phyloP scores from a whole-genome alignment of 2,888 invertebrate species.

The Ormia ochracea region DNA sequence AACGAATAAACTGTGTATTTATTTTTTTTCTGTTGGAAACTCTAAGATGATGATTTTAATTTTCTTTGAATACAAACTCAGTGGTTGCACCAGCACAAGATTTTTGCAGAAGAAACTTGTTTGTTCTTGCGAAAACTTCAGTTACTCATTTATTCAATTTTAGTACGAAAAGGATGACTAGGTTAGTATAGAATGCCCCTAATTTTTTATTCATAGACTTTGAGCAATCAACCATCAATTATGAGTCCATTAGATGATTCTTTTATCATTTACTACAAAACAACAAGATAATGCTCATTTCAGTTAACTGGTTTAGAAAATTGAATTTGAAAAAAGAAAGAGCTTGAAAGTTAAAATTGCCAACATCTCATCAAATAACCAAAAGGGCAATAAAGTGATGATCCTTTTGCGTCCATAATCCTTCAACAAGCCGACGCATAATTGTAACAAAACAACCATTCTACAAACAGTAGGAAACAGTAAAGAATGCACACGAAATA shows the following conservation, averaged over 20 bases:
- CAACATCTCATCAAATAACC: conserved; percentile 22
- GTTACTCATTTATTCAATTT: not conserved
- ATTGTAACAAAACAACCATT: not conserved
- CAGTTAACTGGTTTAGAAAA: conserved; percentile 51
- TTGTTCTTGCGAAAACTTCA: not conserved
- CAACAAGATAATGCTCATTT: conserved; percentile 4
- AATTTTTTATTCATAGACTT: not conserved
- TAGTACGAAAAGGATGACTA: not conserved
- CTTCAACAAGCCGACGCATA: conserved; percentile 14
- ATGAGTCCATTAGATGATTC: conserved; percentile 9
- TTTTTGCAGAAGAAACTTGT: not conserved
- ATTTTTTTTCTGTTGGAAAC: not conserved
- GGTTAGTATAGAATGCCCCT: not conserved
- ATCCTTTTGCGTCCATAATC: conserved; percentile 37
- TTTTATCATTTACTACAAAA: not conserved
- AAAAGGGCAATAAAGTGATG: conserved; percentile 24
- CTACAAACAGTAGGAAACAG: not conserved
- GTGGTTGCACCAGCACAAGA: not conserved
- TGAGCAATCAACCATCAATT: conserved; percentile 13
- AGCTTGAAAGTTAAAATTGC: conserved; percentile 20
- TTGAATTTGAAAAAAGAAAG: conserved; percentile 25
- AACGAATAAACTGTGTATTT: conserved; percentile 28
- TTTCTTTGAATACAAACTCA: conserved; percentile 11
- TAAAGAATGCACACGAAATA: conserved; percentile 2
- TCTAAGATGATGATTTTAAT: conserved; percentile 41